phyloP scores from a whole-genome alignment of 2,797 vertebrate genomes.

The Cetoscarus ocellatus region DNA sequence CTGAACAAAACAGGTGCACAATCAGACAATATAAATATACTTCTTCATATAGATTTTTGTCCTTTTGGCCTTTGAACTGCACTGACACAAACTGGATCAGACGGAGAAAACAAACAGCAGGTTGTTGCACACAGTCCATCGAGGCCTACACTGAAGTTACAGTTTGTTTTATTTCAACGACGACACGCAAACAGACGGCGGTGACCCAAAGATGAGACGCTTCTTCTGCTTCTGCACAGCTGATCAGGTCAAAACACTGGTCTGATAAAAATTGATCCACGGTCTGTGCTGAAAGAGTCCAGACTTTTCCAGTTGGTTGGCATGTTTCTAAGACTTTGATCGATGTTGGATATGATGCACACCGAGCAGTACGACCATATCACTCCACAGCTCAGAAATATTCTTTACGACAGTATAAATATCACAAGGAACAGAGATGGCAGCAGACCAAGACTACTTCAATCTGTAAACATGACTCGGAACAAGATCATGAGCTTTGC shows the following conservation, averaged over 20 bases:
- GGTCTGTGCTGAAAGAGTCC: background rate
- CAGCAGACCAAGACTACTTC: conserved; percentile 19
- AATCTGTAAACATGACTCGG: background rate
- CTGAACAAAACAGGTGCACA: conserved; percentile 85
- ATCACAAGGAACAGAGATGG: conserved; percentile 48
- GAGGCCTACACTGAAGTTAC: conserved; percentile 43
- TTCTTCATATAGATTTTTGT: conserved; percentile 57
- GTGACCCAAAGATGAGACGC: background rate
- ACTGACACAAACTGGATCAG: conserved; percentile 66
- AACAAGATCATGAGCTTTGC: background rate
- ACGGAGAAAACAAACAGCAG: conserved; percentile 69
- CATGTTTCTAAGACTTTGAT: conserved; percentile 49
- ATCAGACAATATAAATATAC: conserved; percentile 83
- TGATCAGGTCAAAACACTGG: too few relatives aligned
- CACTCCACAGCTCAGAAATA: conserved; percentile 46
- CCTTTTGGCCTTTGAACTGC: conserved; percentile 62
- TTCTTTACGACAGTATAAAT: conserved; percentile 51
- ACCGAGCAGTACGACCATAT: conserved; percentile 34
- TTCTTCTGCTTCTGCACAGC: background rate
- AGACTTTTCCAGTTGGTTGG: conserved; percentile 2
- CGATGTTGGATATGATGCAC: conserved; percentile 43
- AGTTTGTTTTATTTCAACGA: conserved; percentile 24
- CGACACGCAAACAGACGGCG: conserved; percentile 17
- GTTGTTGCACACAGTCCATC: conserved; percentile 54
- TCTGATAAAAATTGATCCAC: conserved; percentile 10